Evolutionary conservation across 2,888 invertebrate species (phyloP).

Genomic region (Drosophila rubida): DNA sequence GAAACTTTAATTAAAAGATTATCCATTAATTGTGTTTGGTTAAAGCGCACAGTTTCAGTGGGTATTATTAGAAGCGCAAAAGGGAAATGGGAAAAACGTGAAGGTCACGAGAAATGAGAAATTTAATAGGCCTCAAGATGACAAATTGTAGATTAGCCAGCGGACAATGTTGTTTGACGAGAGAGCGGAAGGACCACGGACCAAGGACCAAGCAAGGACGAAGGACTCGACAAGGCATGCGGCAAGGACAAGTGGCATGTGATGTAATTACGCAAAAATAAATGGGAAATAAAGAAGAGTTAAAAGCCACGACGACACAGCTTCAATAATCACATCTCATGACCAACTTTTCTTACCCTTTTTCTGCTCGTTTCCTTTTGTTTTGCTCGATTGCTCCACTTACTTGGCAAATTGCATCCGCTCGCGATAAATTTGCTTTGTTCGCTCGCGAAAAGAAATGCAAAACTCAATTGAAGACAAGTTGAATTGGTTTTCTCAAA

Average conservation of each 20-base stretch:
- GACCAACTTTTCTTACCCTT: constrained; percentile 7
- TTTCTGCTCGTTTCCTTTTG: constrained; percentile 4
- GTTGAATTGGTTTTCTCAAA: constrained; percentile 34
- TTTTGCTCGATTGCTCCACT: constrained; percentile 47
- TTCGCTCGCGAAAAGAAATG: constrained; percentile 19
- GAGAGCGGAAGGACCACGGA: constrained; percentile 26
- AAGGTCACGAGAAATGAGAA: constrained; percentile 29
- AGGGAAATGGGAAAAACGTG: not conserved
- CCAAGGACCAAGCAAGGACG: constrained; percentile 29
- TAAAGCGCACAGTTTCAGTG: not conserved
- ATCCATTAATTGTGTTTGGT: constrained; percentile 15
- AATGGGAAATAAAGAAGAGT: constrained; percentile 13
- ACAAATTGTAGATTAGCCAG: constrained; percentile 35
- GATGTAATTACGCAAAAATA: constrained; percentile 41
- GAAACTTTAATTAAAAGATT: not conserved
- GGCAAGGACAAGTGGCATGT: constrained; percentile 40
- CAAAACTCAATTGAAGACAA: constrained; percentile 35
- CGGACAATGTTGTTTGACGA: constrained; percentile 1
- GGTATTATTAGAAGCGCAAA: not conserved
- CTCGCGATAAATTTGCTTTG: constrained; percentile 36
- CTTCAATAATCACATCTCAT: constrained; percentile 17
- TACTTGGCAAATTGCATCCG: constrained; percentile 32
- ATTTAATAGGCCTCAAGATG: constrained; percentile 22
- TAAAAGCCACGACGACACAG: constrained; percentile 9
- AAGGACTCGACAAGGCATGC: constrained; percentile 33